Conservation (phyloP, 2,888 invertebrate genomes). For the Pollenia labialis region DNA sequence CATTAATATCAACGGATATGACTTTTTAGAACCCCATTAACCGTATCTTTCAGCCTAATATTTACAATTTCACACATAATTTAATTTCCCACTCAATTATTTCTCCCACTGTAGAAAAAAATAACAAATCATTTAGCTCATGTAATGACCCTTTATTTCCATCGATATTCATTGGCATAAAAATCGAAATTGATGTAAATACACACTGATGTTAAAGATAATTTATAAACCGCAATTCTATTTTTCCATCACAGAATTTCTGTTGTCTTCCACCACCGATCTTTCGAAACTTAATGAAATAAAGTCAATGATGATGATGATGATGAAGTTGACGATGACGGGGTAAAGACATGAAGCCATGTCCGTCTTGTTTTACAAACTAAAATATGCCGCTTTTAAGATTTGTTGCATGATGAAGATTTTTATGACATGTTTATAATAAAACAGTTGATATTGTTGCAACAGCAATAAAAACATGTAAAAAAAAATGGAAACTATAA, state of each 20-base stretch:
- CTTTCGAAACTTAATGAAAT: slow-evolving; percentile 50
- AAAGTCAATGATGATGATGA: slow-evolving; percentile 38
- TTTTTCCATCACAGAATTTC: slow-evolving; percentile 1
- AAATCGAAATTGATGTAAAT: slow-evolving; percentile 63
- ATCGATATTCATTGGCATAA: slow-evolving; percentile 53
- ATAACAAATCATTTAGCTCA: not conserved
- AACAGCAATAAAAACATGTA: slow-evolving; percentile 29
- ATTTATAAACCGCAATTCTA: slow-evolving; percentile 66
- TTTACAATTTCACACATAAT: not conserved
- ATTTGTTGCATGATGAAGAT: slow-evolving; percentile 61
- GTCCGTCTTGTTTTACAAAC: slow-evolving; percentile 69
- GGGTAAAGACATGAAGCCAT: slow-evolving; percentile 41
- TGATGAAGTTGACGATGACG: slow-evolving; percentile 42
- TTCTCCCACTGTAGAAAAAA: slow-evolving; percentile 43
- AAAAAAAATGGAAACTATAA: slow-evolving; percentile 9
- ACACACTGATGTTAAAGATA: slow-evolving; percentile 63
- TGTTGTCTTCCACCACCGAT: not conserved
- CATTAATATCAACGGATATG: no score
- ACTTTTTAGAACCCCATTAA: no score
- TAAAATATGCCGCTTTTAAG: slow-evolving; percentile 60
- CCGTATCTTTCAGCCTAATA: no score
- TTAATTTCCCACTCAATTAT: not conserved
- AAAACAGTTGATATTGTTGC: slow-evolving; percentile 56
- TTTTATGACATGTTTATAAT: slow-evolving; percentile 70
- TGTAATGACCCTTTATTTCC: slow-evolving; percentile 48